Percentiles rank a stretch among this genome's conserved stretches.
These are phyloP conservation scores for Vanessa tameamea DNA, from an alignment of 1,140 invertebrate species.

Conservation along the genomic window DNA sequence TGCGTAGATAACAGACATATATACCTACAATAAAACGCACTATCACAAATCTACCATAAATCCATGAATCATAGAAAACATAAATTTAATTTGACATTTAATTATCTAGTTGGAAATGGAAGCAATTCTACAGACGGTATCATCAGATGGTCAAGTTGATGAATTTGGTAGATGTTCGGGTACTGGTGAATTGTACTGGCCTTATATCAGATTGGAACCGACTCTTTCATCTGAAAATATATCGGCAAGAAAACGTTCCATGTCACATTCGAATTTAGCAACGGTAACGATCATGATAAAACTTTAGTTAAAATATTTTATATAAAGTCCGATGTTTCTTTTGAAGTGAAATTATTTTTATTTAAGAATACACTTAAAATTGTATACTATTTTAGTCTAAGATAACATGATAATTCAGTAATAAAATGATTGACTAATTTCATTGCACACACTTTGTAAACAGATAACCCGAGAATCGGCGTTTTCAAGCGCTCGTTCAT, in stretches of 20 bases:
- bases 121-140: constrained; percentile 47
- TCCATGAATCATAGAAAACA: too few species aligned
- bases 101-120: constrained; percentile 57
- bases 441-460: not conserved
- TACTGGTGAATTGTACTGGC: constrained; percentile 64
- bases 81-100: not conserved
- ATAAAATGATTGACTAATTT: not conserved
- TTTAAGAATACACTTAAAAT: too few species aligned
- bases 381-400: too few species aligned
- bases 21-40: too few species aligned
- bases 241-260: constrained; percentile 22
- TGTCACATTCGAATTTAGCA: constrained; percentile 42
- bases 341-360: too few species aligned
- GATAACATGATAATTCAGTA: not conserved
- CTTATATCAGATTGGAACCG: constrained; percentile 56
- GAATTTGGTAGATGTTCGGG: constrained; percentile 55
- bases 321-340: too few species aligned
- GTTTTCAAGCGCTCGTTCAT: constrained; percentile 28
- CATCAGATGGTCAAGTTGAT: constrained; percentile 34
- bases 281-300: constrained; percentile 30
- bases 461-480: constrained; percentile 15
- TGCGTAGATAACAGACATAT: too few species aligned
- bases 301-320: not conserved
- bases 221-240: constrained; percentile 8
- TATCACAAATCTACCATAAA: too few species aligned